Conservation (phyloP, 2,113 vertebrate species). For the Hypocryptadius cinnamomeus region DNA sequence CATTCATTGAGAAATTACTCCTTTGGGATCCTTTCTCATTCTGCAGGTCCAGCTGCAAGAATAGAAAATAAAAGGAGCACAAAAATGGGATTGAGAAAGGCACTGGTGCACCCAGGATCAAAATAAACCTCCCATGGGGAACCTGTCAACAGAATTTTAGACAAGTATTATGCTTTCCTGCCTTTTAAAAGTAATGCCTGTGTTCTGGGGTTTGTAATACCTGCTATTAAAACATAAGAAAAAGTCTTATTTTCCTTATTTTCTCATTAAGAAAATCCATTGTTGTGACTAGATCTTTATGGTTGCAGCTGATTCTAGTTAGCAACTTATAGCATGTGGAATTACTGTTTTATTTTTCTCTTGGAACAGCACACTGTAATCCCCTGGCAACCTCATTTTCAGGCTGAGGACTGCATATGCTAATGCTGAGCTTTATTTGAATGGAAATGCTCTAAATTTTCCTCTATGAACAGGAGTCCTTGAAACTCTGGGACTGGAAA, state of each 20-base stretch:
- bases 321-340: neutral
- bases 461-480: neutral
- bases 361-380: neutral
- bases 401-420: neutral
- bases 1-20: neutral
- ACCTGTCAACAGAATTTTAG: neutral
- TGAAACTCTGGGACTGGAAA: neutral
- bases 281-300: neutral
- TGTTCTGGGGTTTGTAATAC: neutral
- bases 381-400: conserved; percentile 30
- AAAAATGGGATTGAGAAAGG: neutral
- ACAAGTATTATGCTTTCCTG: neutral
- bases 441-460: conserved; percentile 4
- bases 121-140: neutral
- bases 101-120: neutral
- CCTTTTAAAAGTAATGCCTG: neutral
- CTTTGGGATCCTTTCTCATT: neutral
- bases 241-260: neutral
- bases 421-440: conserved; percentile 18
- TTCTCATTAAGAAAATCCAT: neutral
- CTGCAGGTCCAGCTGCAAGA: neutral
- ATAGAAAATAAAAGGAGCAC: neutral
- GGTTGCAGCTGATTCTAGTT: neutral
- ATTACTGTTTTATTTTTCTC: neutral
- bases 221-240: neutral